Base-by-base conservation (phyloP, 2,797 vertebrate genomes). In the Chaenodraco wilsoni region DNA sequence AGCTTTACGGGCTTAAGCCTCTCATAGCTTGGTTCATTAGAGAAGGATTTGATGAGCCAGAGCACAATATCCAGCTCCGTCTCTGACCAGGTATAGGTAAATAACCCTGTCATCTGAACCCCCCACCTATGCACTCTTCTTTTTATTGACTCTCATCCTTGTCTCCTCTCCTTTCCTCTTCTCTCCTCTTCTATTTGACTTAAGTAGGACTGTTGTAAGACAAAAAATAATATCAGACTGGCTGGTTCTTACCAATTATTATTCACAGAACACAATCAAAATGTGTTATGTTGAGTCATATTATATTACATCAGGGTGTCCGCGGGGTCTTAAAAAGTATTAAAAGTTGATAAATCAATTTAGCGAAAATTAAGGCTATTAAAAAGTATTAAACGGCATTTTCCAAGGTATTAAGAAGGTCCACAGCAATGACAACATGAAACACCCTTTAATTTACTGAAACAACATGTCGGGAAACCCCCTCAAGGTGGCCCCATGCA, bases 1-100 rank as follows among this genome's bases (percentile, higher is more conserved):
- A 79, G 89, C 84, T 86, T 88, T 89, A 61, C 61, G 67, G 74
- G n/a, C 67, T 81, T 81, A 90, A 91, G 84, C 76, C 88, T 74
- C 69, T 83, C 58, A 50, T 82, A 81, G 69, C 65, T 81, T 65
- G 83, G 78, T 92, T 93, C 87, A 93, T 94, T 92, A 90, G 81
- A 88, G 88, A 81, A 74, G 91, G 91, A 93, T 94, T 94, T 91
- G 72, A 89, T 78, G 77, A 88, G 84, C 76, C 65, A 49, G 64
- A 83, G 79, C 82, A 77, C 81, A 86, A 87, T 89, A 92, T 92
- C 76, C 72, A 76, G 40, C 83, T 83, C 75, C 19, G 63, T 82
- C 71, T 89, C 74, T 76, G 76, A 83, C 86, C 78, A 80, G 76
- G 83, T 78, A 62, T 77, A 52, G 71, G 84, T 89, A 92, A 91